A percentile compares a stretch with the other conserved stretches of the same genome.
Evolutionary conservation across 2,888 invertebrate species (phyloP).

Genomic region (Aspidiotus rigidus): DNA sequence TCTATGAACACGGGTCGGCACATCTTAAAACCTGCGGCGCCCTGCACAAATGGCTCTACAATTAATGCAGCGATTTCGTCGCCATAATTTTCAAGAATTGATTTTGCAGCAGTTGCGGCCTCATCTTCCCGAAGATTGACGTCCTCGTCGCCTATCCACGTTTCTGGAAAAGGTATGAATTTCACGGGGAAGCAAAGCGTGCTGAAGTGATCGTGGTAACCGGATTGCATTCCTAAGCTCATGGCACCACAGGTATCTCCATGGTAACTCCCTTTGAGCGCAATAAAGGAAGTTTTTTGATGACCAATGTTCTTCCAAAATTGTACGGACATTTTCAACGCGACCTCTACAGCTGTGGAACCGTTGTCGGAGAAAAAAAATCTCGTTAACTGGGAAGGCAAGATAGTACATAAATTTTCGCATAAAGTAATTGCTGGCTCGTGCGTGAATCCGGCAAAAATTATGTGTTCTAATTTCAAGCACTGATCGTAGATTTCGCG

Average conservation of each 20-base stretch:
- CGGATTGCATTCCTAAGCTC: conserved; percentile 21
- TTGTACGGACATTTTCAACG: conserved; percentile 33
- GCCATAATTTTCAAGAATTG: neutral
- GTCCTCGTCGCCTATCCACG: conserved; percentile 21
- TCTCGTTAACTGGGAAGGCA: conserved; percentile 18
- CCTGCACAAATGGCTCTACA: conserved; percentile 29
- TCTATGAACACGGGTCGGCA: conserved; percentile 24
- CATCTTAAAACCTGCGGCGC: conserved; percentile 28
- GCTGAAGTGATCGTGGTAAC: conserved; percentile 21
- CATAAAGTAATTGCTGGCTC: conserved; percentile 31
- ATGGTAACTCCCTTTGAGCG: conserved; percentile 25
- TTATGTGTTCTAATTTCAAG: conserved; percentile 27
- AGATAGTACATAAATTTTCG: conserved; percentile 7
- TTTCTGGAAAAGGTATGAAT: conserved; percentile 26
- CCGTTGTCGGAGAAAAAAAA: conserved; percentile 34
- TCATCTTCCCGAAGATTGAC: conserved; percentile 19
- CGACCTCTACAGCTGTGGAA: conserved; percentile 31
- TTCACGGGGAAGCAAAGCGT: conserved; percentile 15
- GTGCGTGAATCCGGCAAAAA: conserved; percentile 34
- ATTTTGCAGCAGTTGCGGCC: neutral
- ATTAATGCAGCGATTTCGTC: conserved; percentile 24
- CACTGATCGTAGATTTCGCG: conserved; percentile 26
- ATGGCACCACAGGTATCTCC: conserved; percentile 30
- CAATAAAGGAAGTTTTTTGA: conserved; percentile 15
- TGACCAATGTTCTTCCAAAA: conserved; percentile 22